Conservation (phyloP, 2,113 vertebrate genomes). For the Campylorhamphus procurvoides region DNA sequence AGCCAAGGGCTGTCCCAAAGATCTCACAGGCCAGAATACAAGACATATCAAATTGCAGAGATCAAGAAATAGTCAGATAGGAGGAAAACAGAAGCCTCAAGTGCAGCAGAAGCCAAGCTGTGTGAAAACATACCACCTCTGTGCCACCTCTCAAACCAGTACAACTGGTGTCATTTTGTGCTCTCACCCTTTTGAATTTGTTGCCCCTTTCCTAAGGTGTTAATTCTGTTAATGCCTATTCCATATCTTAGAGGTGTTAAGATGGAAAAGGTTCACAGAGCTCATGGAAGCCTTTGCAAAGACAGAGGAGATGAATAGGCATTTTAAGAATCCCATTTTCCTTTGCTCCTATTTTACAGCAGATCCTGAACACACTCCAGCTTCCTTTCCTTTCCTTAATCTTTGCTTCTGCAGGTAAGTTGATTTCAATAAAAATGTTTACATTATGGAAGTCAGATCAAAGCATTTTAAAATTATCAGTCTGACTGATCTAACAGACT, state of each 20-base stretch:
- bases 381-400: neutral
- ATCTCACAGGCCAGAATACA: neutral
- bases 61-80: neutral
- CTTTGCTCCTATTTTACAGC: neutral
- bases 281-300: neutral
- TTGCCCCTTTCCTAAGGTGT: fast-evolving
- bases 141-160: neutral
- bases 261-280: neutral
- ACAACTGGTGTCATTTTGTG: neutral
- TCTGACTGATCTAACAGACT: neutral
- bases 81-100: neutral
- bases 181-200: neutral
- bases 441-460: neutral
- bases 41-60: neutral
- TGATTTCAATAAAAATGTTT: neutral
- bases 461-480: neutral
- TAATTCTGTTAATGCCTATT: neutral
- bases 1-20: neutral
- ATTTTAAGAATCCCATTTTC: neutral
- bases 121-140: neutral
- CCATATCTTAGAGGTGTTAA: neutral
- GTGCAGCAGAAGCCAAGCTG: neutral
- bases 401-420: neutral
- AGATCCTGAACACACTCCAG: neutral
- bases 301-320: neutral